Base-by-base conservation (phyloP, 2,113 vertebrate species). In the Osmerus mordax region DNA sequence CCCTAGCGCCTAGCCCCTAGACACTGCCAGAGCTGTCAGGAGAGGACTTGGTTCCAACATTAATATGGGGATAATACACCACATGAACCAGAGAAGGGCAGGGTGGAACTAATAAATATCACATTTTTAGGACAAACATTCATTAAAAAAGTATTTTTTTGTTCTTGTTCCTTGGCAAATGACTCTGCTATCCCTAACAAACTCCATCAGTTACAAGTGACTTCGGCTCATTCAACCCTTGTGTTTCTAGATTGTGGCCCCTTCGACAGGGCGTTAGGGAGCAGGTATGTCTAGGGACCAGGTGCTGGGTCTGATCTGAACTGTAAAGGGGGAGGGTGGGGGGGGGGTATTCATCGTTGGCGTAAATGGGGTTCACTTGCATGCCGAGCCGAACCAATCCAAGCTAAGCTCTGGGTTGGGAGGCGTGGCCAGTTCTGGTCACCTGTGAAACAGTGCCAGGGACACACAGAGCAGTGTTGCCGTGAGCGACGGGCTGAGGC, bases 281-380 rank as follows among this genome's bases (percentile, higher is more conserved):
- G 2, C n/a, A 56, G 54, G 14, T 56, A n/a, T 56, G 54, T 56
- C 54, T 56, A 56, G 54, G 54, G 54, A 18, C 54, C n/a, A 56
- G 6, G 29, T 79, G 76, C 82, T 78, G 70, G 79, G 77, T 36
- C 70, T 58, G 61, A 73, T 74, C 81, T 67, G 83, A 29, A 62
- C 23, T 65, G 8, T 65, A 65, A 6, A 65, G 16, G 19, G 58
- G 55, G 61, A 61, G 65, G 68, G 82, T 29, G n/a, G 59, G 62
- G 19, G 14, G 69, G 15, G 28, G 18, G 16, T 84, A 88, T 59
- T 89, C 91, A 93, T 91, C 90, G 87, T 89, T 90, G 89, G 77
- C 90, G 89, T 89, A 82, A 79, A 89, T 90, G 91, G 90, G 86
- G 90, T 93, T 85, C 88, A 91, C 88, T 94, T 92, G 91, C 92